Conservation (phyloP, 2,888 invertebrate species). For the Apoderus coryli region DNA sequence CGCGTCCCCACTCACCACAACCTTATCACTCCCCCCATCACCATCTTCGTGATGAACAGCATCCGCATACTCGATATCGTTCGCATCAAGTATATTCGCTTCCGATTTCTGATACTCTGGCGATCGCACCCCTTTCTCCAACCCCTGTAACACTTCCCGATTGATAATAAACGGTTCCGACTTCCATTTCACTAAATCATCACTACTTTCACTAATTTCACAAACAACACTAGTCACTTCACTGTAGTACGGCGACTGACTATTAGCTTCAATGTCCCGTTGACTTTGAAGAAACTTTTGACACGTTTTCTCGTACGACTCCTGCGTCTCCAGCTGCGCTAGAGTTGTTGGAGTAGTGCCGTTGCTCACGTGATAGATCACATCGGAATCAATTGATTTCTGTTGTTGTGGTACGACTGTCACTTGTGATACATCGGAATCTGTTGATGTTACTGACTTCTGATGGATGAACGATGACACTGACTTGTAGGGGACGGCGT, state of each 20-base stretch:
- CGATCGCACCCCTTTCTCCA: slow-evolving; percentile 19
- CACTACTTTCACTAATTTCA: no score
- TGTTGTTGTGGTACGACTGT: slow-evolving; percentile 27
- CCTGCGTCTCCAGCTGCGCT: slow-evolving; percentile 30
- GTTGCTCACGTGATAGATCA: slow-evolving; percentile 26
- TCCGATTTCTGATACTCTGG: slow-evolving; percentile 30
- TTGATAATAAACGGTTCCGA: slow-evolving; percentile 26
- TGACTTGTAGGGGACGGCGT: slow-evolving; percentile 19
- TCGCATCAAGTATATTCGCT: slow-evolving; percentile 40
- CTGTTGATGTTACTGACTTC: slow-evolving; percentile 29
- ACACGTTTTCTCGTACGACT: slow-evolving; percentile 24
- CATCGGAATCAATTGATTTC: slow-evolving; percentile 29
- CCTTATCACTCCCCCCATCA: slow-evolving; percentile 34
- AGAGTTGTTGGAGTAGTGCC: slow-evolving; percentile 28
- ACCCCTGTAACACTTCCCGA: slow-evolving; percentile 23
- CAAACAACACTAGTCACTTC: no score
- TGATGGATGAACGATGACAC: slow-evolving; percentile 23
- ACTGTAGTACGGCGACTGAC: slow-evolving; percentile 10
- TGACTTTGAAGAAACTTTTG: slow-evolving; percentile 40
- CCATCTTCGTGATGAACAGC: slow-evolving; percentile 33
- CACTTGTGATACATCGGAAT: slow-evolving; percentile 28
- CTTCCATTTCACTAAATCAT: no score
- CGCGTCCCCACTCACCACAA: slow-evolving; percentile 32
- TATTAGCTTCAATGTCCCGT: slow-evolving; percentile 27
- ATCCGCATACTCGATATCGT: slow-evolving; percentile 42